phyloP scores from a whole-genome alignment of 2,888 invertebrate species.

The Digitonthophagus gazella region DNA sequence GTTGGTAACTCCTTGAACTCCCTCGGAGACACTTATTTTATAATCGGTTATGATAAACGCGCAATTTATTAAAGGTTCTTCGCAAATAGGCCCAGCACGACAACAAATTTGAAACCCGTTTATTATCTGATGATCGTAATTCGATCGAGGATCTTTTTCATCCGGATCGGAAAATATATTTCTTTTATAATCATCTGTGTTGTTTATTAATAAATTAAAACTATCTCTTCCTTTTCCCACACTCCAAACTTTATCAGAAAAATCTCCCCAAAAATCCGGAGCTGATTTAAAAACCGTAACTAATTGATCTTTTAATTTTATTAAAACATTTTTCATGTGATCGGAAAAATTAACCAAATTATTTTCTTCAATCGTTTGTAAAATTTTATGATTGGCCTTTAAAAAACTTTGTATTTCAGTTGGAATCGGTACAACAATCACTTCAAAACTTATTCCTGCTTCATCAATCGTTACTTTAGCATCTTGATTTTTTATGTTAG shows the following conservation, averaged over 20 bases:
- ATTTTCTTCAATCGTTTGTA: constrained; percentile 61
- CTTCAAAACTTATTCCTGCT: constrained; percentile 55
- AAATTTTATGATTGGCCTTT: constrained; percentile 67
- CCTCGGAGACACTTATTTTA: constrained; percentile 53
- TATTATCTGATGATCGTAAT: constrained; percentile 75
- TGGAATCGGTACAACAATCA: constrained; percentile 78
- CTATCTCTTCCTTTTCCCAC: constrained; percentile 89
- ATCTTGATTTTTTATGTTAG: constrained; percentile 74
- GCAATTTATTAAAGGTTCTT: constrained; percentile 95
- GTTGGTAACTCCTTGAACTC: constrained; percentile 31
- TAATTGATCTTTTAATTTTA: constrained; percentile 22
- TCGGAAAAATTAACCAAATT: constrained; percentile 37
- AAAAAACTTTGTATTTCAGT: constrained; percentile 66
- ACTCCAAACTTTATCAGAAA: constrained; percentile 77
- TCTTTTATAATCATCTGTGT: constrained; percentile 65
- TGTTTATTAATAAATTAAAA: constrained; percentile 85
- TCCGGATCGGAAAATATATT: constrained; percentile 54
- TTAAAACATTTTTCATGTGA: constrained; percentile 34
- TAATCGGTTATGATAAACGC: constrained; percentile 88
- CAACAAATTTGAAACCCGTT: constrained; percentile 84
- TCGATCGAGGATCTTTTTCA: constrained; percentile 56
- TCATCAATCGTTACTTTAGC: constrained; percentile 48
- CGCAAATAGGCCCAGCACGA: constrained; percentile 90
- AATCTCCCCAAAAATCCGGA: constrained; percentile 41
- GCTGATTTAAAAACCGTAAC: constrained; percentile 26